These are phyloP conservation scores for Helostoma temminkii DNA, from an alignment of 2,797 vertebrate genomes.

Conservation along the genomic window DNA sequence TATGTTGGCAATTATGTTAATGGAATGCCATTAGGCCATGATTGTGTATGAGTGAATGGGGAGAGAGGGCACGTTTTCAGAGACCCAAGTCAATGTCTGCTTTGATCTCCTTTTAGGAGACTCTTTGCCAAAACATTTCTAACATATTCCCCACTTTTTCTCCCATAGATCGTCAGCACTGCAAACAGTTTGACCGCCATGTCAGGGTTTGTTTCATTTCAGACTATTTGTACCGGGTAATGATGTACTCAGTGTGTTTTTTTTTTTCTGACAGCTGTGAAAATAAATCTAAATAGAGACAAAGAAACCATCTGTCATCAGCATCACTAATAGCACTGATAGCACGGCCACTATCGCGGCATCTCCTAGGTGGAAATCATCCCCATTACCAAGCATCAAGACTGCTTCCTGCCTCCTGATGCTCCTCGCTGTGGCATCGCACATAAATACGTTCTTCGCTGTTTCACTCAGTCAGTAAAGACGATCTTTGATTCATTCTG, in stretches of 20 bases:
- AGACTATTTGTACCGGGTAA: slow-evolving; percentile 67
- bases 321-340: slow-evolving; percentile 77
- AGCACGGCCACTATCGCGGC: slow-evolving; percentile 74
- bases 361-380: slow-evolving; percentile 82
- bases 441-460: slow-evolving; percentile 37
- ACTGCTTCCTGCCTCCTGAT: slow-evolving; percentile 78
- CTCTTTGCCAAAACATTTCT: slow-evolving; percentile 85
- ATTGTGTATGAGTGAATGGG: slow-evolving; percentile 97
- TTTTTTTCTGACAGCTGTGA: slow-evolving; percentile 66
- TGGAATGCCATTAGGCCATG: slow-evolving; percentile 98
- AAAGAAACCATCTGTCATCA: slow-evolving; percentile 82
- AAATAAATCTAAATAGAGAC: slow-evolving; percentile 79
- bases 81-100: slow-evolving; percentile 82
- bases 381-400: slow-evolving; percentile 76
- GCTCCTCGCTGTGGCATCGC: slow-evolving; percentile 47
- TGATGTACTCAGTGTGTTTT: slow-evolving; percentile 69
- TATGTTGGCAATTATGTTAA: slow-evolving; percentile 99
- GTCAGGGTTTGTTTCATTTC: slow-evolving; percentile 66
- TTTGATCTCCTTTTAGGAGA: slow-evolving; percentile 88
- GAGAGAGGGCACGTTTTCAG: slow-evolving; percentile 89
- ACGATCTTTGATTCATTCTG: slow-evolving; percentile 40
- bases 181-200: slow-evolving; percentile 61
- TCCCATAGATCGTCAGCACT: slow-evolving; percentile 41
- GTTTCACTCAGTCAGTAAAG: slow-evolving; percentile 38
- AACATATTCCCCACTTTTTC: slow-evolving; percentile 33